A percentile compares a stretch with the other conserved stretches of the same genome.
Conservation (phyloP, 2,113 vertebrate species). For the Oncorhynchus clarkii region DNA sequence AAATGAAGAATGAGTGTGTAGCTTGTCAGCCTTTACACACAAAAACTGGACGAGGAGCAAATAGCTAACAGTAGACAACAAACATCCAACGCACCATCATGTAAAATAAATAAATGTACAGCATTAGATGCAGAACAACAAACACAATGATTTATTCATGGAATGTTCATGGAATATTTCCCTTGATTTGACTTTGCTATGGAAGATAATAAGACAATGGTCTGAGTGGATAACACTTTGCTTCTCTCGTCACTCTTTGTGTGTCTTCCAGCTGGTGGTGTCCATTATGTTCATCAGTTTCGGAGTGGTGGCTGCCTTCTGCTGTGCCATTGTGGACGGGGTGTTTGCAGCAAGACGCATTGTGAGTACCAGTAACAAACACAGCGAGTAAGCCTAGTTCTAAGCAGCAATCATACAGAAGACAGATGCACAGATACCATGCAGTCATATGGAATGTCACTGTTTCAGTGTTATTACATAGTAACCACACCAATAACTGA, state of each 20-base stretch:
- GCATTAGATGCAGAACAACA: too few relatives aligned
- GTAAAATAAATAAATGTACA: too few relatives aligned
- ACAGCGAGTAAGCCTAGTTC: not conserved
- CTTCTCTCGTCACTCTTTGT: constrained; percentile 5
- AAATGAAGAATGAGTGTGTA: constrained; percentile 49
- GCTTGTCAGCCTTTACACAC: constrained; percentile 29
- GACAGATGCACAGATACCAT: not conserved
- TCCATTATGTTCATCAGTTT: constrained; percentile 99
- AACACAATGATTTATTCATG: not conserved
- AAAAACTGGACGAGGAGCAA: not conserved
- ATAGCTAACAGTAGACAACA: not conserved
- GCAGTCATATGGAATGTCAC: not conserved
- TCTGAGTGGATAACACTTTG: not conserved
- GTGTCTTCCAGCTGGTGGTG: constrained; percentile 85
- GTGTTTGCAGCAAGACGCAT: constrained; percentile 97
- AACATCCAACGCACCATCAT: not conserved
- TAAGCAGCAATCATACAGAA: not conserved
- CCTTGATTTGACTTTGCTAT: not conserved
- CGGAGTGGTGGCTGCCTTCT: constrained; percentile 95
- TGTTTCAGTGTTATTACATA: not conserved
- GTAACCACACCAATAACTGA: not conserved
- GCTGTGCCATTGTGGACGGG: constrained; percentile 96
- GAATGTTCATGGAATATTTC: not conserved
- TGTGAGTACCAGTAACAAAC: constrained; percentile 77
- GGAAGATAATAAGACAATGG: not conserved